Evolutionary conservation across 2,797 vertebrate species (phyloP), one percentile per base, ranked within the genome.

Genomic region (Myotis vivesi): DNA sequence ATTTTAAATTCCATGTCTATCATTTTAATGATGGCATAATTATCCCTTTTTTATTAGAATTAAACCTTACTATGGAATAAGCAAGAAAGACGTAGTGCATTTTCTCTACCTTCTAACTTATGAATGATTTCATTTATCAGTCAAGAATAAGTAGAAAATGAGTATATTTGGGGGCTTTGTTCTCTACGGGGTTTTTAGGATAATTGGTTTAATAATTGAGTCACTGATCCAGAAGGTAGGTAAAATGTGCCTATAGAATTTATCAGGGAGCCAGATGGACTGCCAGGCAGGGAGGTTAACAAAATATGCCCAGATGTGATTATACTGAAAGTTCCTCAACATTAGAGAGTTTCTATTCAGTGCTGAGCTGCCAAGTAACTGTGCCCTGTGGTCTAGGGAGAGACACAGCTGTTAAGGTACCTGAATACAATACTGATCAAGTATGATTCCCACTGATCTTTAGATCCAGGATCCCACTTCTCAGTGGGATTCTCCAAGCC

Each of bases 41-140:
- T 94, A 62, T 79, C 79, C n/a, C 77, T 6, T 93, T 89, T n/a
- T 85, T 91, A 92, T 72, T 92, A 25, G 87, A 96, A 94, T 94
- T 0, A 96, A 96, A 89, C 84, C 10, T 79, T 72, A 87, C 79
- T 71, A 20, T 64, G 68, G 66, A 44, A 36, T 12, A 36, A 38
- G 85, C 51, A 84, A 83, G 23, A 55, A 25, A 6, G 59, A 93
- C 41, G 20, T 17, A 28, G 73, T 95, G 13, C 10, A 22, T 92
- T 92, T 94, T 64, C 92, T 84, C 51, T 57, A 16, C 46, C 77
- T 92, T 64, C 64, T 79, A 95, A 95, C 79, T 82, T 51, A 77
- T 91, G 92, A 97, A 94, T 55, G 71, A 66, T 94, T 97, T 93
- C 28, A 92, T 87, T 89, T 95, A 38, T 84, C 38, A 90, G 77